Evolutionary conservation across 2,888 invertebrate species (phyloP).

Genomic region (Eilema depressum): DNA sequence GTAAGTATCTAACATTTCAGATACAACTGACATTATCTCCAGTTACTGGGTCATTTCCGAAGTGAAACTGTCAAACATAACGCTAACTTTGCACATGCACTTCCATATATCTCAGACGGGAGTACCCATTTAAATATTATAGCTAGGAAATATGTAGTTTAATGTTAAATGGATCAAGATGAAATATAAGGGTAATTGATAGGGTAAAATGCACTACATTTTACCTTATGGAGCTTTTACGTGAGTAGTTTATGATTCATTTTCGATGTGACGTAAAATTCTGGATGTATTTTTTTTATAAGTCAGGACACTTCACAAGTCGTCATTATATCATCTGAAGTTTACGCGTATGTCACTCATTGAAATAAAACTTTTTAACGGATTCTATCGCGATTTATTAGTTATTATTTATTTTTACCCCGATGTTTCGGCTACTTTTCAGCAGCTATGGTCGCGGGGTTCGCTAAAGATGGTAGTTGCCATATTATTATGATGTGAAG

Average conservation of each 20-base stretch:
- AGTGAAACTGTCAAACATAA: constrained; percentile 27
- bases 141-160: background rate
- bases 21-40: constrained; percentile 40
- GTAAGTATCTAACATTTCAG: constrained; percentile 76
- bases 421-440: too few species aligned
- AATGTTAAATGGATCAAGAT: background rate
- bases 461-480: too few species aligned
- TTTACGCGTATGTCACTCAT: too few species aligned
- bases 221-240: background rate
- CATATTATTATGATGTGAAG: too few species aligned
- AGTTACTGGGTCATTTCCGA: constrained; percentile 38
- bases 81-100: constrained; percentile 3
- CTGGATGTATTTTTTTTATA: background rate
- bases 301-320: too few species aligned
- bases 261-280: background rate
- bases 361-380: too few species aligned
- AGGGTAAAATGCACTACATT: too few species aligned
- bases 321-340: too few species aligned
- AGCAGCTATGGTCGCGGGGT: too few species aligned
- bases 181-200: background rate
- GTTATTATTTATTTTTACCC: too few species aligned
- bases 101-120: background rate
- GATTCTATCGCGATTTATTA: too few species aligned
- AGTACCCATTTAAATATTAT: background rate
- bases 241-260: background rate